These are phyloP conservation scores for Dromiciops gliroides DNA, from an alignment of 2,113 vertebrate genomes.

Conservation along the genomic window DNA sequence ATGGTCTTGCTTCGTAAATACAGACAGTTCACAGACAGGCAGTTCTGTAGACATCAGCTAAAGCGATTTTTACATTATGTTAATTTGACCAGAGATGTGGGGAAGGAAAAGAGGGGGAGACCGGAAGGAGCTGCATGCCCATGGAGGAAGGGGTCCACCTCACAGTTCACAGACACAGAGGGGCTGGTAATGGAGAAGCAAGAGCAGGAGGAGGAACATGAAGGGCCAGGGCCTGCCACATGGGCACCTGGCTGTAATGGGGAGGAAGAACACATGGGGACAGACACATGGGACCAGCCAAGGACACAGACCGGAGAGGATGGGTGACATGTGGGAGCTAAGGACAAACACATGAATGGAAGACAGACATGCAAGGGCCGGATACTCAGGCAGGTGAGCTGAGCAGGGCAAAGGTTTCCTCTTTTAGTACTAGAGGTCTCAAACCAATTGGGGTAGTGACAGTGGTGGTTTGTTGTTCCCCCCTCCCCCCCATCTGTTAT, in stretches of 20 bases:
- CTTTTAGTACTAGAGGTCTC: neutral
- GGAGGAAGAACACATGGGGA: too few relatives aligned
- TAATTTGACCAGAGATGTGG: neutral
- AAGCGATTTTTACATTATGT: neutral
- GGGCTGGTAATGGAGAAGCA: too few relatives aligned
- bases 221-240: neutral
- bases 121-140: neutral
- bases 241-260: too few relatives aligned
- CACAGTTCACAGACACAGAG: neutral
- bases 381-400: neutral
- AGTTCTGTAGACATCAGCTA: neutral
- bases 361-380: neutral
- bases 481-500: too few relatives aligned
- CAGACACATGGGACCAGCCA: too few relatives aligned
- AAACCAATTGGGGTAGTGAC: neutral
- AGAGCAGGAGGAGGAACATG: too few relatives aligned
- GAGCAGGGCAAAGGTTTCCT: neutral
- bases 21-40: neutral
- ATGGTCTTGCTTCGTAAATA: slow-evolving; percentile 22
- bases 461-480: neutral
- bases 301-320: too few relatives aligned
- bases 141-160: neutral
- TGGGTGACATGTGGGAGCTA: neutral
- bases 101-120: neutral
- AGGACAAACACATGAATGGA: neutral